A percentile compares a stretch with the other conserved stretches of the same genome.
Conservation (phyloP, 2,113 vertebrate species). For the Phalacrocorax brasilianus region DNA sequence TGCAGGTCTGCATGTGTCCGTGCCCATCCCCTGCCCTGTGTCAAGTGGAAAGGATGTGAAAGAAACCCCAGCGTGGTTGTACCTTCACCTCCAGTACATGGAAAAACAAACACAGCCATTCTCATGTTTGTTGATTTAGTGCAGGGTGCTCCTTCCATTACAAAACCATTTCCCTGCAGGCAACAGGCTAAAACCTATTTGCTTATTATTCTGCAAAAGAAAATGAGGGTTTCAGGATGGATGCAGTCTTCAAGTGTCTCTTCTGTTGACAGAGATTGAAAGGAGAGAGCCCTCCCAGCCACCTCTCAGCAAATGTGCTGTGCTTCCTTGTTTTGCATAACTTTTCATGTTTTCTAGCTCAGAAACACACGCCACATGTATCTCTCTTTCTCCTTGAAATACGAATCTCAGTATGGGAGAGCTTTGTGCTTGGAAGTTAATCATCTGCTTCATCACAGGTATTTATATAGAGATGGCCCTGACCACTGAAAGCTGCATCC, state of each 20-base stretch:
- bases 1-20: background rate
- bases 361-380: background rate
- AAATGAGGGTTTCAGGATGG: slow-evolving; percentile 27
- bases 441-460: background rate
- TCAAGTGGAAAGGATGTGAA: slow-evolving; percentile 46
- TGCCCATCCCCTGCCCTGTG: slow-evolving; percentile 4
- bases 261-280: slow-evolving; percentile 25
- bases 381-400: background rate
- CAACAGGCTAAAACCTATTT: slow-evolving; percentile 50
- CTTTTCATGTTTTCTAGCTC: background rate
- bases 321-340: background rate
- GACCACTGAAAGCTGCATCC: background rate
- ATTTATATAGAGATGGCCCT: background rate
- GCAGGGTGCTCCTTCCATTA: slow-evolving; percentile 62
- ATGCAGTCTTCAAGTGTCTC: slow-evolving; percentile 15
- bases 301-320: background rate
- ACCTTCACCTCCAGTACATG: slow-evolving; percentile 54
- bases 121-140: slow-evolving; percentile 60
- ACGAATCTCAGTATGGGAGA: background rate
- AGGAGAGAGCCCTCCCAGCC: background rate
- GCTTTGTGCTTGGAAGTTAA: background rate
- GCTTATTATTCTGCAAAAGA: slow-evolving; percentile 57
- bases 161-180: slow-evolving; percentile 65
- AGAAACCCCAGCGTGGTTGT: background rate
- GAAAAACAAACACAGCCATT: slow-evolving; percentile 60